Evolutionary conservation across 1,140 invertebrate species (phyloP).

Genomic region (Plodia interpunctella): DNA sequence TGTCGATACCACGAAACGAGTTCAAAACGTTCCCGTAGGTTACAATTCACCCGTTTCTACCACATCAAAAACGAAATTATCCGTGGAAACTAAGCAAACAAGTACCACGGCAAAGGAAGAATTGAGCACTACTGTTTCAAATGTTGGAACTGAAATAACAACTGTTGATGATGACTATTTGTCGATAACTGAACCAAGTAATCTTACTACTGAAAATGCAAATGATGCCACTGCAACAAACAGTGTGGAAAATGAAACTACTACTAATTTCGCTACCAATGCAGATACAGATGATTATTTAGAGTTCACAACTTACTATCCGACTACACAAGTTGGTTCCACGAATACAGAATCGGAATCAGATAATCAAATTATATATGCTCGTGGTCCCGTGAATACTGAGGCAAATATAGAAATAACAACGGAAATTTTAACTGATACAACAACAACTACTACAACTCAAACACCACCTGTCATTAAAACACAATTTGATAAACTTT

Average conservation of each 20-base stretch:
- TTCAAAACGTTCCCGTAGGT: slow-evolving; percentile 63
- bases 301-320: slow-evolving; percentile 42
- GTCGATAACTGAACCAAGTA: slow-evolving; percentile 41
- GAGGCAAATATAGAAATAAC: slow-evolving; percentile 27
- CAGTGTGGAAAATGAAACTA: slow-evolving; percentile 36
- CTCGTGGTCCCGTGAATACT: slow-evolving; percentile 24
- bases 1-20: slow-evolving; percentile 56
- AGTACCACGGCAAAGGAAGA: slow-evolving; percentile 33
- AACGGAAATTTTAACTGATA: slow-evolving; percentile 33
- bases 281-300: slow-evolving; percentile 59
- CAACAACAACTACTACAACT: slow-evolving; percentile 34
- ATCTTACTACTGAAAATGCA: slow-evolving; percentile 21
- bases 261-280: slow-evolving; percentile 37
- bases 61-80: slow-evolving; percentile 12
- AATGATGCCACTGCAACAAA: slow-evolving; percentile 28
- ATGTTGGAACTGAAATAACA: slow-evolving; percentile 15
- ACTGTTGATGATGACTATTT: slow-evolving; percentile 44
- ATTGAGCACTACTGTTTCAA: slow-evolving; percentile 14
- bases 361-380: slow-evolving; percentile 11
- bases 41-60: slow-evolving; percentile 39
- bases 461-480: slow-evolving; percentile 58
- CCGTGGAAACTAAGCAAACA: slow-evolving; percentile 28
- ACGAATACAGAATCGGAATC: slow-evolving; percentile 19
- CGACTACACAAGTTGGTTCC: slow-evolving; percentile 32
- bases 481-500: slow-evolving; percentile 78